phyloP scores from a whole-genome alignment of 2,797 vertebrate species.

The Falco novaeseelandiae region DNA sequence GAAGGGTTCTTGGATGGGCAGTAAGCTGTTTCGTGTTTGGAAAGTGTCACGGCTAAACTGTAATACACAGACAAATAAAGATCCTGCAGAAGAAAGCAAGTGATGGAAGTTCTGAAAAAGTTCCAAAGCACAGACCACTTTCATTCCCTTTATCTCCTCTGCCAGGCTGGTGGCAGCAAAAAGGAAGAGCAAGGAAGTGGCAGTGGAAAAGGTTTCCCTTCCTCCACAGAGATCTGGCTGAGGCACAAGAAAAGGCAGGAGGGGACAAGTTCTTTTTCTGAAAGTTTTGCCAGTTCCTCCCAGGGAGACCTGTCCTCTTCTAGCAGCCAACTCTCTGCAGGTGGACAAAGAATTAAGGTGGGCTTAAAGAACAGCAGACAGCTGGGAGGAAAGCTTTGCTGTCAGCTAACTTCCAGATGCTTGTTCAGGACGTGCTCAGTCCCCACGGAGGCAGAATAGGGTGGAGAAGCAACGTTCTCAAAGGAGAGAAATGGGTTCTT shows the following conservation, averaged over 20 bases:
- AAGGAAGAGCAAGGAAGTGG: background rate
- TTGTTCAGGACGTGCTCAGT: background rate
- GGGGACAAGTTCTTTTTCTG: background rate
- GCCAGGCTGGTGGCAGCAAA: background rate
- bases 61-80: background rate
- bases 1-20: background rate
- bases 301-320: background rate
- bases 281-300: background rate
- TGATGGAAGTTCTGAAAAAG: background rate
- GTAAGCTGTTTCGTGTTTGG: background rate
- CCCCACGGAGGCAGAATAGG: fast-evolving
- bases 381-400: background rate
- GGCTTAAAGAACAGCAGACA: background rate
- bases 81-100: background rate
- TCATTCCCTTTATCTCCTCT: background rate
- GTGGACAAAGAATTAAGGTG: constrained; percentile 29
- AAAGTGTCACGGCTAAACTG: background rate
- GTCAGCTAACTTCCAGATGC: constrained; percentile 13
- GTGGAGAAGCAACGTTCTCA: background rate
- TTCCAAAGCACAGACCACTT: background rate
- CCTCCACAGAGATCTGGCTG: background rate
- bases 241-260: background rate
- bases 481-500: background rate
- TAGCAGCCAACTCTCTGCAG: constrained; percentile 1
- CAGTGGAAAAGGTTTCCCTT: background rate